Conservation (phyloP, 2,797 vertebrate species). For the Bradypodion ventrale region DNA sequence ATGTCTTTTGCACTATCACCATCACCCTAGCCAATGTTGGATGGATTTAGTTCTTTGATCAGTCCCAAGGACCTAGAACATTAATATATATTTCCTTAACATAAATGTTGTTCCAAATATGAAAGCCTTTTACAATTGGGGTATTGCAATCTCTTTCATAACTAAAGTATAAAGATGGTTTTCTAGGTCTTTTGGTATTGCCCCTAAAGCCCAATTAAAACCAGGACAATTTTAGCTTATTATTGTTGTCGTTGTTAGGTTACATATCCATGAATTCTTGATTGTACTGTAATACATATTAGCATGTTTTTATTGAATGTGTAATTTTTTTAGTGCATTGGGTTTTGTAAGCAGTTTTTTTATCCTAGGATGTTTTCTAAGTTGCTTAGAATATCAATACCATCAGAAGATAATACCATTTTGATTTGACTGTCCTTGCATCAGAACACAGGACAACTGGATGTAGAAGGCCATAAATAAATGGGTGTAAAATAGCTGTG, state of each 20-base stretch:
- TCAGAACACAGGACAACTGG: not conserved
- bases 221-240: too few species aligned
- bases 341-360: not conserved
- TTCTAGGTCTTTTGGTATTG: too few species aligned
- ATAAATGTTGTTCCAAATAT: too few species aligned
- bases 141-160: too few species aligned
- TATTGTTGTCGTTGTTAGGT: not conserved
- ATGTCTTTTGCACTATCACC: too few species aligned
- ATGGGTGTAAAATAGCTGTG: constrained; percentile 29
- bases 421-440: not conserved
- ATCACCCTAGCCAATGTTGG: too few species aligned
- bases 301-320: not conserved
- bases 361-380: not conserved
- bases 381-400: not conserved
- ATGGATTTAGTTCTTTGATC: too few species aligned
- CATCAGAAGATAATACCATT: not conserved
- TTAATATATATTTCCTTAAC: too few species aligned
- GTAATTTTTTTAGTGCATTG: not conserved
- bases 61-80: too few species aligned
- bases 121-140: too few species aligned
- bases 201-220: too few species aligned
- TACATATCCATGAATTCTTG: not conserved
- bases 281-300: not conserved
- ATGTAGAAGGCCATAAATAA: not conserved
- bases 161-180: too few species aligned